phyloP scores from a whole-genome alignment of 2,797 vertebrate genomes.

The Neostethus bicornis region DNA sequence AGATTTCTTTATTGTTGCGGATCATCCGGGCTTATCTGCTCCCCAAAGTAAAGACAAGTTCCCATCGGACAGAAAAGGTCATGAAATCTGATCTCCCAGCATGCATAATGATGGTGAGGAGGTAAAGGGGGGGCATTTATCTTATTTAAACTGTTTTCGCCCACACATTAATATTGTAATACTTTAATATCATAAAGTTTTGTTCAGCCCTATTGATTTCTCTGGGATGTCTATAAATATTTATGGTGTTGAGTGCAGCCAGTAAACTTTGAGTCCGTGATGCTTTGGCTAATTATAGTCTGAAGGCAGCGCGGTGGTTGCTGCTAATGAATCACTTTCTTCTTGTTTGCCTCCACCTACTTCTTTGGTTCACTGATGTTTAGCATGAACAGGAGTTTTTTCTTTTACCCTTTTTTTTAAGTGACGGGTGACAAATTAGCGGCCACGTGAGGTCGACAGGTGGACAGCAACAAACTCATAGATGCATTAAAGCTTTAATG shows the following conservation, averaged over 20 bases:
- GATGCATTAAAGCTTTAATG: conserved; percentile 27
- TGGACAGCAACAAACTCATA: conserved; percentile 20
- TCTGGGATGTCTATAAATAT: conserved; percentile 64
- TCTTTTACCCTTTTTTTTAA: background rate
- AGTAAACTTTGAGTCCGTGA: conserved; percentile 55
- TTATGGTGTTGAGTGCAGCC: conserved; percentile 54
- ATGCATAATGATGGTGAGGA: conserved; percentile 36
- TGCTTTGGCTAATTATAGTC: conserved; percentile 57
- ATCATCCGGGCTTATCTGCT: conserved; percentile 75
- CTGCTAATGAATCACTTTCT: conserved; percentile 51
- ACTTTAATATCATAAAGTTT: conserved; percentile 71
- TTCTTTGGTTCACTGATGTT: conserved; percentile 36
- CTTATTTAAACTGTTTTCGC: conserved; percentile 52
- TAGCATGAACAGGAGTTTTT: background rate
- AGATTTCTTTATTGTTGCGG: conserved; percentile 74
- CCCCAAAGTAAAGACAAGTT: conserved; percentile 60
- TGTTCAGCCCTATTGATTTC: conserved; percentile 72
- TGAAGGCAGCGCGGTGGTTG: conserved; percentile 29
- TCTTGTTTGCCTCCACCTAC: conserved; percentile 45
- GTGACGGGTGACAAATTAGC: conserved; percentile 10
- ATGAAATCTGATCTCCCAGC: conserved; percentile 65
- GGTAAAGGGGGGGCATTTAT: conserved; percentile 31
- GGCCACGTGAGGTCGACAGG: background rate
- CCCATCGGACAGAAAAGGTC: conserved; percentile 67
- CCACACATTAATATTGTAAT: conserved; percentile 65